A percentile compares a stretch with the other conserved stretches of the same genome.
These are phyloP conservation scores for Danionella cerebrum DNA, from an alignment of 2,113 vertebrate genomes.

Conservation along the genomic window DNA sequence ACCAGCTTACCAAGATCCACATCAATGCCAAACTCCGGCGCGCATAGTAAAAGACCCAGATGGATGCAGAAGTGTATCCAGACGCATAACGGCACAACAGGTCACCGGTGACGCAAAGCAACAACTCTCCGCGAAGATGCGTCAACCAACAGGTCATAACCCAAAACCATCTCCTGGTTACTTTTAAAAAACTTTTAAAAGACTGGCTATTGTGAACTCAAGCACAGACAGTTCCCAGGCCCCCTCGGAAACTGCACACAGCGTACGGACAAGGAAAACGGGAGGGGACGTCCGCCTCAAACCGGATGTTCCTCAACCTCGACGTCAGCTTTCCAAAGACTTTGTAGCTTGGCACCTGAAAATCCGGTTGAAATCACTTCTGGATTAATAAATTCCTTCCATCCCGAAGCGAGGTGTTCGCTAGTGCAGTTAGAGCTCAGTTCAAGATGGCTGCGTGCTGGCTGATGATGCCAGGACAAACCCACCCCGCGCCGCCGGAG, in stretches of 20 bases:
- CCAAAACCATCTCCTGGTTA: background rate
- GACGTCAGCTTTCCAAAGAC: background rate
- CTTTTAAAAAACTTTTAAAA: background rate
- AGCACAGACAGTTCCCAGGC: conserved; percentile 26
- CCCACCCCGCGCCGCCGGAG: conserved; percentile 45
- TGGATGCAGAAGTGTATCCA: conserved; percentile 19
- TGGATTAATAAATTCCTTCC: conserved; percentile 27
- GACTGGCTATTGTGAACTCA: conserved; percentile 11
- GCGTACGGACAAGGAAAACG: conserved; percentile 23
- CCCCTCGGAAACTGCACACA: conserved; percentile 36
- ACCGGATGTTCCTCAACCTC: conserved; percentile 19
- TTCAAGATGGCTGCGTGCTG: conserved; percentile 77
- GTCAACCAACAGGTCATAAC: conserved; percentile 24
- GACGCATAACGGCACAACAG: conserved; percentile 34
- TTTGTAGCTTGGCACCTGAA: background rate
- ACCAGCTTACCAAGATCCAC: conserved; percentile 26
- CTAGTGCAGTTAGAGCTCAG: conserved; percentile 14
- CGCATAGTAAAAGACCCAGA: background rate
- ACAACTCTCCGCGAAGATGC: conserved; percentile 17
- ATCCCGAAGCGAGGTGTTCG: conserved; percentile 25
- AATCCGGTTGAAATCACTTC: background rate
- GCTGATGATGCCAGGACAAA: conserved; percentile 45
- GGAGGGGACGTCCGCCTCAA: conserved; percentile 17
- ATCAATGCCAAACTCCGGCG: conserved; percentile 23
- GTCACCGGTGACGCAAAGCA: conserved; percentile 20